Percentiles rank a stretch among this genome's conserved stretches.
These are phyloP conservation scores for Pitangus sulphuratus DNA, from an alignment of 2,797 vertebrate species.

Conservation along the genomic window DNA sequence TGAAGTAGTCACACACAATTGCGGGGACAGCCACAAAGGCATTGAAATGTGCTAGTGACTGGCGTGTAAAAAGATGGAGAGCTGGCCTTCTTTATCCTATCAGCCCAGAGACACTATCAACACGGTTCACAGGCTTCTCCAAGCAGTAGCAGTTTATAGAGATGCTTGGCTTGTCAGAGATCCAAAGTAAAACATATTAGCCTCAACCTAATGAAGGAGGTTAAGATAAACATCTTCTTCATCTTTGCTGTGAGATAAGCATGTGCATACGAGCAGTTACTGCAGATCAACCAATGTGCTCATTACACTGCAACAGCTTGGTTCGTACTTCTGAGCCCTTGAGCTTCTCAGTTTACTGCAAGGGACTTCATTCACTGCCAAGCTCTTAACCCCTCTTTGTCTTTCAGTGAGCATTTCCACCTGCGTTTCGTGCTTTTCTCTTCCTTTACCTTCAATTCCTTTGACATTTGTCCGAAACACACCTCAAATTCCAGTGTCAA, in stretches of 20 bases:
- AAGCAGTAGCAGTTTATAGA: background rate
- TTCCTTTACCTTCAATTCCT: background rate
- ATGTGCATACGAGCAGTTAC: fast-evolving
- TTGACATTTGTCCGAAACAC: background rate
- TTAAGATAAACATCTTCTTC: background rate
- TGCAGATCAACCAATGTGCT: background rate
- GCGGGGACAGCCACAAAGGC: background rate
- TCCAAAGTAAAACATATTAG: background rate
- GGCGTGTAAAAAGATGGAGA: background rate
- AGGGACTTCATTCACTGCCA: background rate
- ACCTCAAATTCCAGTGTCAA: background rate
- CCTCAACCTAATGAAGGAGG: background rate
- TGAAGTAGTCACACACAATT: background rate
- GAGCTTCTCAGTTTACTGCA: background rate
- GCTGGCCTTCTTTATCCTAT: background rate
- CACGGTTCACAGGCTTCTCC: background rate
- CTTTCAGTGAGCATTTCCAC: background rate
- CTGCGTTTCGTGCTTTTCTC: background rate
- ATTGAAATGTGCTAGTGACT: background rate
- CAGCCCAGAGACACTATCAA: background rate
- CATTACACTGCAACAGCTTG: background rate
- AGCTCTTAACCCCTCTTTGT: background rate
- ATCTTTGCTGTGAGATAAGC: background rate
- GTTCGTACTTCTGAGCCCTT: background rate
- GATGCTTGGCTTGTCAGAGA: background rate